Evolutionary conservation across 2,113 vertebrate species (phyloP).

Genomic region (Dasyurus viverrinus): DNA sequence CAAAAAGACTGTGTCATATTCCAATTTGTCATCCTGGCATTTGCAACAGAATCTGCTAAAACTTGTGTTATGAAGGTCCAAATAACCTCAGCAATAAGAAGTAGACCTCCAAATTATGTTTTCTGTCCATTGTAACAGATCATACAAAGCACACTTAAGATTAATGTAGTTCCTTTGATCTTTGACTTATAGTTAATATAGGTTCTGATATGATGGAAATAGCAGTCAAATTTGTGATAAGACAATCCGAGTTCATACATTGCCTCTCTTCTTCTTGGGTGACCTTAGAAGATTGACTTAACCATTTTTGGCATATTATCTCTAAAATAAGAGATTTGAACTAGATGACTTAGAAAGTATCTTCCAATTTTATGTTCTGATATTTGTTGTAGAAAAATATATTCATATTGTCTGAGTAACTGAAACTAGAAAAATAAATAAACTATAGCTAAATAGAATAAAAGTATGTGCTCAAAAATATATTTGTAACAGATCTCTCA

Average conservation of each 20-base stretch:
- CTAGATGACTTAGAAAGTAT: not conserved
- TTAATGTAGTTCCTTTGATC: not conserved
- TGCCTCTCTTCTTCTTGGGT: not conserved
- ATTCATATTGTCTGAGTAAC: not conserved
- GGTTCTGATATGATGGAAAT: not conserved
- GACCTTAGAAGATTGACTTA: no score
- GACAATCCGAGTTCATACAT: not conserved
- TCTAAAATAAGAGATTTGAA: no score
- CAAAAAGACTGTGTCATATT: not conserved
- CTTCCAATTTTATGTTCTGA: not conserved
- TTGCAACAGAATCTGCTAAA: not conserved
- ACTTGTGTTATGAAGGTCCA: not conserved
- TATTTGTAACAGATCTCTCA: no score
- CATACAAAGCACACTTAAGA: not conserved
- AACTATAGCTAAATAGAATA: no score
- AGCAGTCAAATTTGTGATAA: not conserved
- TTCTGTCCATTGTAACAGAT: not conserved
- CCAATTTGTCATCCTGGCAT: rapidly evolving
- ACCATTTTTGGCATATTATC: no score
- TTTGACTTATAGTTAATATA: not conserved
- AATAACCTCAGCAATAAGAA: not conserved
- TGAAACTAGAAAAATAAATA: no score
- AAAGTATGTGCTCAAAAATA: no score
- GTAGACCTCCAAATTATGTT: not conserved
- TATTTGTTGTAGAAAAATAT: no score